These are phyloP conservation scores for Drymonia ruficornis DNA, from an alignment of 2,888 invertebrate genomes.

Conservation along the genomic window DNA sequence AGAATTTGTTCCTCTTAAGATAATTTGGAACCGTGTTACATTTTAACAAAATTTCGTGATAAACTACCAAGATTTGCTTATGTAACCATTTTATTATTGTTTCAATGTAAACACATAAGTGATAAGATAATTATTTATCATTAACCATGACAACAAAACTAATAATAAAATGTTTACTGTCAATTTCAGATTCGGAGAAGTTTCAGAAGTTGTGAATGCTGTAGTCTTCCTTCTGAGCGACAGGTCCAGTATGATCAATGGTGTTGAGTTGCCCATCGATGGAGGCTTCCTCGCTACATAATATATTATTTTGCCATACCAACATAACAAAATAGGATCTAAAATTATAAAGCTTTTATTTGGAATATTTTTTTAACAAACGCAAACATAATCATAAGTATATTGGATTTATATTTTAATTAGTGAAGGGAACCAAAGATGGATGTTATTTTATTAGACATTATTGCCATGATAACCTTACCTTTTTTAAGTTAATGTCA, in stretches of 20 bases:
- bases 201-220: slow-evolving; percentile 92
- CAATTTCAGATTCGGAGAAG: slow-evolving; percentile 87
- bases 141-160: background rate
- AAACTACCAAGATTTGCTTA: background rate
- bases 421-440: slow-evolving; percentile 36
- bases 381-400: slow-evolving; percentile 15
- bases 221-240: slow-evolving; percentile 91
- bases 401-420: slow-evolving; percentile 29
- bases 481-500: slow-evolving; percentile 25
- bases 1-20: background rate
- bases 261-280: slow-evolving; percentile 91
- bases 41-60: background rate
- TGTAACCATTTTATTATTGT: background rate
- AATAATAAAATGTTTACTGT: no score
- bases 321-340: slow-evolving; percentile 1
- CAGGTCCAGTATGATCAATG: slow-evolving; percentile 92
- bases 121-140: slow-evolving; percentile 8
- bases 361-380: slow-evolving; percentile 33
- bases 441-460: slow-evolving; percentile 22
- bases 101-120: background rate
- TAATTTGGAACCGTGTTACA: background rate
- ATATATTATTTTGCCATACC: slow-evolving; percentile 18
- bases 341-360: slow-evolving; percentile 16
- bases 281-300: slow-evolving; percentile 89
- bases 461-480: slow-evolving; percentile 29